Percentiles rank a stretch among this genome's conserved stretches.
Evolutionary conservation across 1,140 invertebrate genomes (phyloP).

Genomic region (Delia radicum): DNA sequence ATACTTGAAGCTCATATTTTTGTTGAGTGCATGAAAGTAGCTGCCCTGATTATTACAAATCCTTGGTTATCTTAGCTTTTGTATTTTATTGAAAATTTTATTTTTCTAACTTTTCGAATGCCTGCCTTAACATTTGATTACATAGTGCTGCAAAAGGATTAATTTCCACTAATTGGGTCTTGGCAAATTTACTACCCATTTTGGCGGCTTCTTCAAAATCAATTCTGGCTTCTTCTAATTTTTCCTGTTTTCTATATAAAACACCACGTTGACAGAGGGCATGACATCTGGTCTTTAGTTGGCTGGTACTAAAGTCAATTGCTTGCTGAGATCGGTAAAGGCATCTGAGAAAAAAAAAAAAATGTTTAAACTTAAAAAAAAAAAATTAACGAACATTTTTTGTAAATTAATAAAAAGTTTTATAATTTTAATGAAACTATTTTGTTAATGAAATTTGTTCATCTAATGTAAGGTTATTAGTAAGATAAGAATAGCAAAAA

Average conservation of each 20-base stretch:
- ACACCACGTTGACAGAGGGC: conserved; percentile 77
- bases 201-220: conserved; percentile 74
- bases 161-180: conserved; percentile 72
- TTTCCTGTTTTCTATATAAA: conserved; percentile 63
- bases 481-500: too few species aligned
- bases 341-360: conserved; percentile 63
- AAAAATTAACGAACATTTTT: too few species aligned
- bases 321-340: conserved; percentile 68
- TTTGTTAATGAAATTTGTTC: too few species aligned
- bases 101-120: conserved; percentile 46
- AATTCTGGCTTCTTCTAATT: conserved; percentile 61
- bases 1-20: too few species aligned
- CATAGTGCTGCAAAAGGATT: conserved; percentile 88
- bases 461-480: too few species aligned
- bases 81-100: too few species aligned
- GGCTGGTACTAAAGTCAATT: conserved; percentile 63
- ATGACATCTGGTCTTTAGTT: conserved; percentile 66
- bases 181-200: conserved; percentile 76
- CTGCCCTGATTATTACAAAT: too few species aligned
- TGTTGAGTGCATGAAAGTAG: too few species aligned
- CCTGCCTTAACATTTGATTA: conserved; percentile 85
- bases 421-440: too few species aligned
- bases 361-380: too few species aligned
- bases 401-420: too few species aligned
- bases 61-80: too few species aligned